A percentile compares a stretch with the other conserved stretches of the same genome.
Evolutionary conservation across 2,888 invertebrate genomes (phyloP).

Genomic region (Dexiosoma caninum): DNA sequence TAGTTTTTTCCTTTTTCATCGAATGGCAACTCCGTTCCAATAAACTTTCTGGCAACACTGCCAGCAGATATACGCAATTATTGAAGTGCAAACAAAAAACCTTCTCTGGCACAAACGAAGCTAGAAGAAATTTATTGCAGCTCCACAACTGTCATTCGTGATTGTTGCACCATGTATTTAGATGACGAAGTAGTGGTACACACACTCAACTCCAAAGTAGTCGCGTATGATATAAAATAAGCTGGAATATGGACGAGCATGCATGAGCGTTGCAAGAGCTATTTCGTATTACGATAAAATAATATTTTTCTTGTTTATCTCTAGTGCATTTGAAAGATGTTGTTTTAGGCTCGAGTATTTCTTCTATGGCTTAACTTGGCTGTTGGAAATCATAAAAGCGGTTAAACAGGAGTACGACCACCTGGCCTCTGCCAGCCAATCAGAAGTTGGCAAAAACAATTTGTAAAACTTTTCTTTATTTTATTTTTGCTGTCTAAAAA

Average conservation of each 20-base stretch:
- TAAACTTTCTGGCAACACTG: not conserved
- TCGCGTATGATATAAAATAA: not conserved
- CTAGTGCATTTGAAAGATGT: slow-evolving; percentile 47
- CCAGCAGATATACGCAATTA: not conserved
- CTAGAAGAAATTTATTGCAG: not conserved
- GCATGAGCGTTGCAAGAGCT: not conserved
- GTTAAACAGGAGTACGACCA: slow-evolving; percentile 64
- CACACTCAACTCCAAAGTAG: not conserved
- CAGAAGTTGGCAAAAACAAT: slow-evolving; percentile 63
- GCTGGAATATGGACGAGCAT: not conserved
- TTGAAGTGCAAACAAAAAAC: not conserved
- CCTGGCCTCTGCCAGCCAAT: slow-evolving; percentile 62
- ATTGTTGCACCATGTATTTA: not conserved
- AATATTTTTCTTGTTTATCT: slow-evolving; percentile 41
- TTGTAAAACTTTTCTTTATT: slow-evolving; percentile 37
- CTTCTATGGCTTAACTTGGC: slow-evolving; percentile 34
- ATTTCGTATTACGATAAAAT: slow-evolving; percentile 21
- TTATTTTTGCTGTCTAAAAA: not conserved
- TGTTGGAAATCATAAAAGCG: slow-evolving; percentile 60
- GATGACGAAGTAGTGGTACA: not conserved
- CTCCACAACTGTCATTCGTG: not conserved
- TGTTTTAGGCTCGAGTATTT: slow-evolving; percentile 31
- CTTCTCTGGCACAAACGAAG: not conserved
- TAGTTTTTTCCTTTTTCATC: not conserved
- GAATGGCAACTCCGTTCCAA: not conserved